Evolutionary conservation across 2,888 invertebrate species (phyloP), one percentile per base, ranked within the genome.

Genomic region (Pristionchus maxplancki): DNA sequence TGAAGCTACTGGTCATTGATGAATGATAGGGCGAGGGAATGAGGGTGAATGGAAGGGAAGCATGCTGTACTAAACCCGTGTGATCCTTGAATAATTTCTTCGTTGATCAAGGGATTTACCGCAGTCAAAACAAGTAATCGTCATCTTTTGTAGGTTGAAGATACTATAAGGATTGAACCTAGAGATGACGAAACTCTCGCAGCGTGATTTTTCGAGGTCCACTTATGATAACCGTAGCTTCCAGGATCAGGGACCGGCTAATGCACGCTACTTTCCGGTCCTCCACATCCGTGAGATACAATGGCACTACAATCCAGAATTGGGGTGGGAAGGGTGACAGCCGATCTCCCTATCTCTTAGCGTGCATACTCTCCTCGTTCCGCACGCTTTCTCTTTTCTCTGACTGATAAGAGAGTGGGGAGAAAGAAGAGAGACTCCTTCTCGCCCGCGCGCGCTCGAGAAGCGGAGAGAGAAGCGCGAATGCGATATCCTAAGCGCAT

Each of bases 1-100:
- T 58, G 83, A 58, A 50, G 83, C 28, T 50, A 58, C 83, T 34
- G 58, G 53, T 58, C 83, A 58, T 17, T 58, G 83, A 83, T 58
- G 58, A 50, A 50, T 58, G 34, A 58, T 58, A 37, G 83, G 37
- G 44, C 11, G 24, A 37, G 34, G 37, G 48, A 50, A n/a, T 24
- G 83, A 83, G 58, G 37, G 50, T 28, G 53, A 37, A 37, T 24
- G 31, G 24, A 31, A 83, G 58, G 44, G 82, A 48, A 48, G 17
- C 5, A n/a, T 20, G 34, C 5, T 58, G 34, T n/a, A 83, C 37
- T 83, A 58, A 44, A 78, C 48, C 24, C 44, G 44, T 1, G n/a
- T 6, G 24, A 34, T 11, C 31, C 31, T 37, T 44, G 44, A 74
- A n/a, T 17, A 40, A 15, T 34, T 34, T 17, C n/a, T n/a, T n/a